Base-by-base conservation (phyloP, 1,140 invertebrate genomes). In the Eufriesea mexicana region DNA sequence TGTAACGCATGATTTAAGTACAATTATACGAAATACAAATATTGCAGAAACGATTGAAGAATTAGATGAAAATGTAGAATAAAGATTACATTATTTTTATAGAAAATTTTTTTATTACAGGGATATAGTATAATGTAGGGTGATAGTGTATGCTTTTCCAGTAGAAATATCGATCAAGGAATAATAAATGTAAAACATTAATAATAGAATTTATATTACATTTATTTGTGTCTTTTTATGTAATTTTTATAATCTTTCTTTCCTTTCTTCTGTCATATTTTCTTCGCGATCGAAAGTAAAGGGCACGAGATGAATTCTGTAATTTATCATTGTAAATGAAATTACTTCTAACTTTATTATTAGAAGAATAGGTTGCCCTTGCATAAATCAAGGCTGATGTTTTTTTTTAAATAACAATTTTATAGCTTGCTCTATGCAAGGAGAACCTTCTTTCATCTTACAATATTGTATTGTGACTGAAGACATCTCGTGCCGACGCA, bases 141-240 rank as follows among this genome's bases (percentile, higher is more conserved):
- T 61, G 14, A 14, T 67, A 42, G 28, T 54, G 16, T 25, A 18
- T 25, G 9, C 49, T 42, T 42, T 47, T n/a, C 47, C 14, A 20
- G 12, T 66, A 66, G 25, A 77, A 67, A 9, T 49, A 28, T 20
- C 7, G 47, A 66, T n/a, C 10, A 59, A 62, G 57, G 54, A 28
- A 25, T 45, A 66, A 82, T 76, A 81, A 81, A 75, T 45, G 4
- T 49, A n/a, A 66, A 67, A 68, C 47, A 12, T 18, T 35, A 23
- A 28, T 91, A 90, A 91, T 92, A 91, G 91, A 94, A 93, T 94
- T 93, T 94, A 93, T 92, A 94, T 93, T 94, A 94, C 92, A 93
- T 93, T 94, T 93, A 92, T 92, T 93, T 87, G 85, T 91, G 90
- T 92, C 89, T 91, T 89, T 91, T 93, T 72, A 72, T 89, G 85